phyloP scores from a whole-genome alignment of 1,140 invertebrate genomes.

The Bombus vancouverensis region DNA sequence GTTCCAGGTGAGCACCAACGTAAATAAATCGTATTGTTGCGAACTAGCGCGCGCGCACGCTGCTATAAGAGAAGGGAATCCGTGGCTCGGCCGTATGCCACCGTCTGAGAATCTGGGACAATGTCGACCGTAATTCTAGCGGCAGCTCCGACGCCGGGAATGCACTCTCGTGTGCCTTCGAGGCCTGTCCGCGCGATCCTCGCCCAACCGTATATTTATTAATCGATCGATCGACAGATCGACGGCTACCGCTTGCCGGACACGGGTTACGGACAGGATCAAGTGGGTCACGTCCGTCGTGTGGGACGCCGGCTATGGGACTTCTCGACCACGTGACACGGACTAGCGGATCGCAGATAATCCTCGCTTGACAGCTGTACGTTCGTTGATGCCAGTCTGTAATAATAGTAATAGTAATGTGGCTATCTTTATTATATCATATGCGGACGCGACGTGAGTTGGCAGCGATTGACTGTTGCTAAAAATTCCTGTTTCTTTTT shows the following conservation, averaged over 20 bases:
- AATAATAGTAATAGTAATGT: background rate
- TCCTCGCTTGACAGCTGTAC: slow-evolving; percentile 17
- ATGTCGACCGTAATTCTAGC: slow-evolving; percentile 68
- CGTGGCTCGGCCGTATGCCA: slow-evolving; percentile 25
- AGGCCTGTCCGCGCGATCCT: slow-evolving; percentile 13
- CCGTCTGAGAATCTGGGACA: slow-evolving; percentile 64
- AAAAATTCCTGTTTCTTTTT: too few species aligned
- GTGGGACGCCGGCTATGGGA: slow-evolving; percentile 24
- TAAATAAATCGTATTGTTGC: slow-evolving; percentile 54
- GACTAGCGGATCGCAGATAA: slow-evolving; percentile 35
- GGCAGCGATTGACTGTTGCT: too few species aligned
- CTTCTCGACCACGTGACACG: slow-evolving; percentile 30
- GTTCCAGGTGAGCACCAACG: background rate
- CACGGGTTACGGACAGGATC: slow-evolving; percentile 58
- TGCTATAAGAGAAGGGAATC: slow-evolving; percentile 58
- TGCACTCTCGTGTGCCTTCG: slow-evolving; percentile 31
- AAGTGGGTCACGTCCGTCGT: slow-evolving; percentile 62
- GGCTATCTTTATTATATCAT: background rate
- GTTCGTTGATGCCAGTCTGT: background rate
- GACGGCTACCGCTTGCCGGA: slow-evolving; percentile 48
- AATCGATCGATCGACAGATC: slow-evolving; percentile 57
- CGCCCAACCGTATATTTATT: slow-evolving; percentile 57
- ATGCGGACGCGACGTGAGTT: background rate
- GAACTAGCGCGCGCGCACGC: background rate
- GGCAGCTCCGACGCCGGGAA: slow-evolving; percentile 50